phyloP scores from a whole-genome alignment of 2,797 vertebrate species.

The Cetoscarus ocellatus region DNA sequence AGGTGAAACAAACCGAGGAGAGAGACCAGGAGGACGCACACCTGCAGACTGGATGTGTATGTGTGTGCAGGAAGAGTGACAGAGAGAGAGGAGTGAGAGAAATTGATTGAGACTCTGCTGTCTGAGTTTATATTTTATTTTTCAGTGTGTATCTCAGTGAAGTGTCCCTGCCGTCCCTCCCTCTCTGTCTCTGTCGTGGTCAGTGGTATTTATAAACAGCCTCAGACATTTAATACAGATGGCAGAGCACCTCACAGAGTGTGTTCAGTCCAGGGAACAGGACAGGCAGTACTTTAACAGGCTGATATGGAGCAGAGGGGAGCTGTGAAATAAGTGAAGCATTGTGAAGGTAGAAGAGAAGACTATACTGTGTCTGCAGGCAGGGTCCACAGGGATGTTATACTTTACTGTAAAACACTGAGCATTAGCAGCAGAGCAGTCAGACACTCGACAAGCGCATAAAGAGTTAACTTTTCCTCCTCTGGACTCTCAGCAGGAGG shows the following conservation, averaged over 20 bases:
- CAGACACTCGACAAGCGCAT: conserved; percentile 19
- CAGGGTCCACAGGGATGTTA: conserved; percentile 3
- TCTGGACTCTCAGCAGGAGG: conserved; percentile 61
- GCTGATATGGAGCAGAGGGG: conserved; percentile 34
- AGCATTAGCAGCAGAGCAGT: conserved; percentile 25
- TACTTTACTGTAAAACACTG: conserved; percentile 20
- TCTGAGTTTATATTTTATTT: conserved; percentile 20
- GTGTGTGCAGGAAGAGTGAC: background rate
- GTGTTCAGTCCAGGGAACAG: conserved; percentile 43
- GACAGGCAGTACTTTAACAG: conserved; percentile 48
- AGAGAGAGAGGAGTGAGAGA: conserved; percentile 2
- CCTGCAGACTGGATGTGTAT: conserved; percentile 26
- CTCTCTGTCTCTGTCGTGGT: conserved; percentile 23
- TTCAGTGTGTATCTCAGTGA: conserved; percentile 19
- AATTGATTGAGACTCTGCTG: conserved; percentile 30
- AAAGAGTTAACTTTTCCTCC: conserved; percentile 77
- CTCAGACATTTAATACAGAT: conserved; percentile 75
- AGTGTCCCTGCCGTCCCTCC: conserved; percentile 25
- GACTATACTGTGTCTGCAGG: conserved; percentile 31
- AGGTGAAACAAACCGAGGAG: conserved; percentile 45
- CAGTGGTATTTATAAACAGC: conserved; percentile 79
- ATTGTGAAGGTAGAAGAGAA: conserved; percentile 35
- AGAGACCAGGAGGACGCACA: conserved; percentile 51
- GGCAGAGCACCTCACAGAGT: conserved; percentile 50
- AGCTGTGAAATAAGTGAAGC: conserved; percentile 56